Evolutionary conservation across 2,113 vertebrate genomes (phyloP).

Genomic region (Empidonax traillii): DNA sequence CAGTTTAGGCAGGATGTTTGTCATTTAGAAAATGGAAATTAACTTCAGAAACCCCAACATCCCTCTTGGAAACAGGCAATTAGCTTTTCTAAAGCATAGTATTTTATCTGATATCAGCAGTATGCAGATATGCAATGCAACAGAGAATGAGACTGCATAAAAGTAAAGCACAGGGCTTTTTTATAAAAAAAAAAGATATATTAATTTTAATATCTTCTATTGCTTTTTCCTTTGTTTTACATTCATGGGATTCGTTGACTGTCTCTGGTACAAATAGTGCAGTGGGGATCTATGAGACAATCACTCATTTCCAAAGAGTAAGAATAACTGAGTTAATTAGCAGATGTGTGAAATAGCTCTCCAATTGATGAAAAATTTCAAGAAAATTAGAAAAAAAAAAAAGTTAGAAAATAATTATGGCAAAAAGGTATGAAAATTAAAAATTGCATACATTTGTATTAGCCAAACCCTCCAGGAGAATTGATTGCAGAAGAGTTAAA

Average conservation of each 20-base stretch:
- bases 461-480: not conserved
- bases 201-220: not conserved
- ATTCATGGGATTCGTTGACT: not conserved
- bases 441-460: not conserved
- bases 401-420: not conserved
- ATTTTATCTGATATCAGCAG: not conserved
- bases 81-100: not conserved
- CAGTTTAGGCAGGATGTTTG: not conserved
- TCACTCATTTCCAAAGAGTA: constrained; percentile 13
- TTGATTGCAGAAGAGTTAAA: not conserved
- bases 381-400: too few species aligned
- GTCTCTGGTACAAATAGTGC: not conserved
- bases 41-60: not conserved
- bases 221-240: not conserved
- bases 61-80: not conserved
- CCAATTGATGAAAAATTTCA: not conserved
- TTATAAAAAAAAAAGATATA: not conserved
- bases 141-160: not conserved
- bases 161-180: not conserved
- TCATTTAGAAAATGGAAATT: not conserved
- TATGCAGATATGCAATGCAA: not conserved
- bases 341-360: not conserved
- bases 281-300: not conserved
- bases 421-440: not conserved
- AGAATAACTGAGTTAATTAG: constrained; percentile 55